Evolutionary conservation across 2,888 invertebrate genomes (phyloP), one percentile per base, ranked within the genome.

Genomic region (Caenorhabditis angaria): DNA sequence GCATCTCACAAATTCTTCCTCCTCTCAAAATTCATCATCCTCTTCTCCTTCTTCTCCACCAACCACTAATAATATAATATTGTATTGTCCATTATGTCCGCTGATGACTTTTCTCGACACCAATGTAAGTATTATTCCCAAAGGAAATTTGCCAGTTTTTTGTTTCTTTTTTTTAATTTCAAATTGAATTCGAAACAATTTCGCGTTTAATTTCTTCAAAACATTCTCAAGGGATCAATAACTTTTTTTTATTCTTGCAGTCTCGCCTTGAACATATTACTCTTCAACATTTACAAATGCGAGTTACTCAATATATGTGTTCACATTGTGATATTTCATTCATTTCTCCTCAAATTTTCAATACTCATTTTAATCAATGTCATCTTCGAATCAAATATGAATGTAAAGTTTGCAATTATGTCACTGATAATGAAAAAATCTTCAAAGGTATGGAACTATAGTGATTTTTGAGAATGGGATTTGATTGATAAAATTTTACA

Each of bases 181-280:
- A 28, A 20, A n/a, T 8, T 18, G 35, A 32, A 57, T 18, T 25
- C 27, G 24, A 14, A 22, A 60, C 48, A 27, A 29, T 29, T 51
- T n/a, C 12, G 24, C 50, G 28, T 58, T 35, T 35, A 8, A 32
- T 3, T 20, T 20, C 4, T 35, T 12, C 27, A 55, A 57, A 32
- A 20, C 20, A 60, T n/a, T n/a, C n/a, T n/a, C n/a, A n/a, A n/a
- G n/a, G n/a, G n/a, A n/a, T n/a, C n/a, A n/a, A n/a, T n/a, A n/a
- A n/a, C n/a, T n/a, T n/a, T n/a, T n/a, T n/a, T n/a, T n/a, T n/a
- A n/a, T n/a, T n/a, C n/a, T 28, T 60, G 1, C 61, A 76, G 76
- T 57, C 68, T 6, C 64, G 71, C 25, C 58, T 76, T 12, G 70
- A 70, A n/a, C 78, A 78, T 54, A 50, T 78, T 18, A 68, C 72